Conservation (phyloP, 2,888 invertebrate genomes). For the Carabus problematicus region DNA sequence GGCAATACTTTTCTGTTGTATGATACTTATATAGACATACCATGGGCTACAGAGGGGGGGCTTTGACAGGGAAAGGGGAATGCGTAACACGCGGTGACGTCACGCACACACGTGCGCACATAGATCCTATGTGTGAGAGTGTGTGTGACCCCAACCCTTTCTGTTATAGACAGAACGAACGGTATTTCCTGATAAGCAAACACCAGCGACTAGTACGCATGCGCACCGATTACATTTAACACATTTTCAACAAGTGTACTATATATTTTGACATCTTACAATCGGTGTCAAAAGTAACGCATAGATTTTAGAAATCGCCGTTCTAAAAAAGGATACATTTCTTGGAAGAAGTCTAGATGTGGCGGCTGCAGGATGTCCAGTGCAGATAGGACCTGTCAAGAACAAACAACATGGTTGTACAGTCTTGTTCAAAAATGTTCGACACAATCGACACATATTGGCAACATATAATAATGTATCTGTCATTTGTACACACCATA, state of each 20-base stretch:
- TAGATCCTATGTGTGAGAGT: conserved; percentile 15
- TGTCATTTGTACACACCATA: no score
- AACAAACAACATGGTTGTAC: conserved; percentile 46
- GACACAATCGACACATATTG: no score
- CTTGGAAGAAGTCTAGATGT: conserved; percentile 99
- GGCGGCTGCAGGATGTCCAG: conserved; percentile 98
- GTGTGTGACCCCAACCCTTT: conserved; percentile 37
- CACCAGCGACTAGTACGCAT: conserved; percentile 3
- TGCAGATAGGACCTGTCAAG: conserved; percentile 92
- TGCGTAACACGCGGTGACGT: conserved; percentile 40
- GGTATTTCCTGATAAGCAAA: conserved; percentile 10
- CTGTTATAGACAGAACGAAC: conserved; percentile 6
- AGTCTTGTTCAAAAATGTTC: no score
- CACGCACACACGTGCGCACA: conserved; percentile 44
- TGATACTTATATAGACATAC: no score
- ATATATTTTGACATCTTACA: not conserved
- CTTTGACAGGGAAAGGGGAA: conserved; percentile 25
- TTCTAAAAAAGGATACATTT: conserved; percentile 91
- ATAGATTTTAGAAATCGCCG: not conserved
- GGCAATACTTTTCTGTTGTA: no score
- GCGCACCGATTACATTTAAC: conserved; percentile 8
- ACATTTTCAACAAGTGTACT: not conserved
- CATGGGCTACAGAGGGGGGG: conserved; percentile 3
- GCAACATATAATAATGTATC: no score
- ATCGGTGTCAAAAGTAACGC: not conserved